Percentiles rank a stretch among this genome's conserved stretches.
Evolutionary conservation across 2,797 vertebrate genomes (phyloP).

Genomic region (Microctenopoma stevenorrisi): DNA sequence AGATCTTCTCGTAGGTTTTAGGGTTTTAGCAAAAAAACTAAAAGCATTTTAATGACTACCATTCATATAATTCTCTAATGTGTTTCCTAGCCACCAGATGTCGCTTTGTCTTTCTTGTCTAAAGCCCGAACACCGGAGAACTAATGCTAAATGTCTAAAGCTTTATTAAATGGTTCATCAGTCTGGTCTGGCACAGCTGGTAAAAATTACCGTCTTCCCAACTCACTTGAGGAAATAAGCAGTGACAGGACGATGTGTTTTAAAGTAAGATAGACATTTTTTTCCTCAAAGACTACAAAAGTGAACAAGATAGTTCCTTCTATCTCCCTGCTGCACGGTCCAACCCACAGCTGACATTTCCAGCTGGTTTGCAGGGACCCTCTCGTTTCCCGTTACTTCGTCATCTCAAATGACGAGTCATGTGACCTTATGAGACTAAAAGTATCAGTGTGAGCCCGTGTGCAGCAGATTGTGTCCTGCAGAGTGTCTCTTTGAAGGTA

Average conservation of each 20-base stretch:
- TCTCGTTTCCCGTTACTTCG: constrained; percentile 13
- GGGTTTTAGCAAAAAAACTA: too few relatives aligned
- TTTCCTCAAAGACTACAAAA: constrained; percentile 29
- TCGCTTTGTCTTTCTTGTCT: not conserved
- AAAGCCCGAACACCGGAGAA: too few relatives aligned
- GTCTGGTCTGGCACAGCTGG: too few relatives aligned
- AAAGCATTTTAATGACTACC: too few relatives aligned
- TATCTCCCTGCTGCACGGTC: constrained; percentile 10
- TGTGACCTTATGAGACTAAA: constrained; percentile 60
- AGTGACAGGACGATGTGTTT: not conserved
- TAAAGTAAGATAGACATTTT: not conserved
- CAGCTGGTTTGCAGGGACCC: constrained; percentile 7
- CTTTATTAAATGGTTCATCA: too few relatives aligned
- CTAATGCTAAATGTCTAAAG: too few relatives aligned
- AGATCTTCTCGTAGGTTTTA: too few relatives aligned
- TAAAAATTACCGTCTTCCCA: not conserved
- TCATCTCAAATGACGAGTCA: constrained; percentile 61
- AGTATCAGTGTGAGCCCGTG: constrained; percentile 16
- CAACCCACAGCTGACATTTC: not conserved
- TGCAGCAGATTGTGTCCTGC: constrained; percentile 4
- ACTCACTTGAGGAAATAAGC: fast-evolving
- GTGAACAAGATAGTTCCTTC: not conserved
- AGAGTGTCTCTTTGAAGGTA: constrained; percentile 42
- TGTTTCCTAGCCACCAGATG: not conserved
- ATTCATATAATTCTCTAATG: too few relatives aligned